Evolutionary conservation across 1,140 invertebrate genomes (phyloP).

Genomic region (Pectinophora gossypiella): DNA sequence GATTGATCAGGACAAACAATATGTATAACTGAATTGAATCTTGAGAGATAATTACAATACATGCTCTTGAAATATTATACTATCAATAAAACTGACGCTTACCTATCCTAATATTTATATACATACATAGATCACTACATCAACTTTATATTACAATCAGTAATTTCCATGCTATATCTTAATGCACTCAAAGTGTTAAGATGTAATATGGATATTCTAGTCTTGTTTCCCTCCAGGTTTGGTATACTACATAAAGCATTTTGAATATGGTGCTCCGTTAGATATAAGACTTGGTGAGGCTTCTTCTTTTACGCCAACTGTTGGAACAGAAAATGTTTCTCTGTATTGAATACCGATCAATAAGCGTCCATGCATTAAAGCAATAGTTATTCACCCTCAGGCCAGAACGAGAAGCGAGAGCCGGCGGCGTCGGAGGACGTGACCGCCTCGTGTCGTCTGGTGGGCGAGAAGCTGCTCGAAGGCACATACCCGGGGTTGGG

Average conservation of each 20-base stretch:
- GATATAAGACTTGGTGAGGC: constrained; percentile 40
- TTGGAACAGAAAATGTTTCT: constrained; percentile 12
- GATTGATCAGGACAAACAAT: not conserved
- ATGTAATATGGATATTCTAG: too few species aligned
- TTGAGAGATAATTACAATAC: too few species aligned
- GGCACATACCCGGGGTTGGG: constrained; percentile 45
- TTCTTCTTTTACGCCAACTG: constrained; percentile 61
- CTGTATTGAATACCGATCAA: not conserved
- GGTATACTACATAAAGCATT: constrained; percentile 50
- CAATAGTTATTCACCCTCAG: constrained; percentile 34
- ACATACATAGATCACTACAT: constrained; percentile 26
- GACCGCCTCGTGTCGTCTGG: constrained; percentile 43
- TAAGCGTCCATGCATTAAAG: not conserved
- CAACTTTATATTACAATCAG: constrained; percentile 10
- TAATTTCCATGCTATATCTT: not conserved
- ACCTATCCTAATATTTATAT: constrained; percentile 13
- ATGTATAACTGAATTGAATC: constrained; percentile 12
- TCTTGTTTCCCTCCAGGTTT: constrained; percentile 24
- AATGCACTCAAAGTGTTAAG: not conserved
- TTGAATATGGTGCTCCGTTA: constrained; percentile 50
- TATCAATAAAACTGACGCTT: not conserved
- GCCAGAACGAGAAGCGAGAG: constrained; percentile 45
- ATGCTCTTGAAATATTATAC: constrained; percentile 9
- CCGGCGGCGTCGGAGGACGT: constrained; percentile 44
- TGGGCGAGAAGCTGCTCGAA: constrained; percentile 40